These are phyloP conservation scores for Catamblyrhynchus diadema DNA, from an alignment of 2,797 vertebrate species.

Conservation along the genomic window DNA sequence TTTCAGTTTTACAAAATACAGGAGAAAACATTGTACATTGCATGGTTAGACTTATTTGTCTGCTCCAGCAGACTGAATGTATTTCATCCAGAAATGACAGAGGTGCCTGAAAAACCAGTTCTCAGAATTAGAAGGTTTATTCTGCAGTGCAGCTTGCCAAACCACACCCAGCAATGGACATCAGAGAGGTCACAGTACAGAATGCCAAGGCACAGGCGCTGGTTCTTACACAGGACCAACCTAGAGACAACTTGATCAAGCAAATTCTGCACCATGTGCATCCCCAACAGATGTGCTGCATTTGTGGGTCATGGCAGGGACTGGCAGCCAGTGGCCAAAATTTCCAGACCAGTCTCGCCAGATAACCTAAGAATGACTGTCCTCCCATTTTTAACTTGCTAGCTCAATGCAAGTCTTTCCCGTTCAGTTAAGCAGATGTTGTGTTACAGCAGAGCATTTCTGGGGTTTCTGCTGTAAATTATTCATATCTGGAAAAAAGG, in stretches of 20 bases:
- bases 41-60: background rate
- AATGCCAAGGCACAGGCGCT: background rate
- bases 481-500: background rate
- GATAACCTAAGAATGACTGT: background rate
- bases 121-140: slow-evolving; percentile 16
- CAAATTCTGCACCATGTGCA: background rate
- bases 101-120: background rate
- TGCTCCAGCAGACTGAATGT: background rate
- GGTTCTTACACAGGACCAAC: background rate
- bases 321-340: background rate
- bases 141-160: background rate
- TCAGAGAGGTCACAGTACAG: background rate
- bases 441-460: background rate
- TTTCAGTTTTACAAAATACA: slow-evolving; percentile 19
- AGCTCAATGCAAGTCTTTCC: background rate
- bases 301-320: background rate
- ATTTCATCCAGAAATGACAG: slow-evolving; percentile 19
- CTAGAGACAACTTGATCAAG: background rate
- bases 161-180: background rate
- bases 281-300: background rate
- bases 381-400: background rate
- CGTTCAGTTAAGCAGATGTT: background rate
- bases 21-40: background rate
- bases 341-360: background rate
- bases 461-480: background rate